phyloP scores from a whole-genome alignment of 2,888 invertebrate genomes.

The Eumacrocentrus americanus region DNA sequence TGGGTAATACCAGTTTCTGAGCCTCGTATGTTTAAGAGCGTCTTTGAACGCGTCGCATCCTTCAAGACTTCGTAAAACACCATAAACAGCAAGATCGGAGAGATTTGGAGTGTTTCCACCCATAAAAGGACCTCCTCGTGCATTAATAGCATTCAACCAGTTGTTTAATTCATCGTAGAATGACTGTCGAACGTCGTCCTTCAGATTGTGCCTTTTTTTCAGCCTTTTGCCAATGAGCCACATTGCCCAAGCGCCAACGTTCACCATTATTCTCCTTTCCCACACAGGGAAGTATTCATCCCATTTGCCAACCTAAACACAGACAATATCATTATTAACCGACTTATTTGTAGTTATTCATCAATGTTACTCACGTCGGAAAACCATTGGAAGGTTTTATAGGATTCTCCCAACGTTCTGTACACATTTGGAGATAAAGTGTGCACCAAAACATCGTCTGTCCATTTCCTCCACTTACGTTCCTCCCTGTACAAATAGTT shows the following conservation, averaged over 20 bases:
- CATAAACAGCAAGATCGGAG: slow-evolving; percentile 91
- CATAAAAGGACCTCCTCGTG: slow-evolving; percentile 76
- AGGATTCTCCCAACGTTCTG: slow-evolving; percentile 80
- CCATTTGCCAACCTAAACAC: slow-evolving; percentile 82
- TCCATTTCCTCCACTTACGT: slow-evolving; percentile 95
- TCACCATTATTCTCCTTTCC: slow-evolving; percentile 87
- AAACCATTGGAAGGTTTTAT: slow-evolving; percentile 94
- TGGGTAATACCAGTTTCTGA: slow-evolving; percentile 78
- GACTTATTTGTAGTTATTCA: too few species aligned
- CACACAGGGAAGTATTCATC: slow-evolving; percentile 82
- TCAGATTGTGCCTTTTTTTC: slow-evolving; percentile 82
- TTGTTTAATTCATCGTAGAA: slow-evolving; percentile 86
- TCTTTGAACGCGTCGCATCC: slow-evolving; percentile 91
- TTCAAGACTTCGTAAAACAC: slow-evolving; percentile 90
- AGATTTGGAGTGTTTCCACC: slow-evolving; percentile 89
- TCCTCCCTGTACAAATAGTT: slow-evolving; percentile 72
- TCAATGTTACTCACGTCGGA: slow-evolving; percentile 69
- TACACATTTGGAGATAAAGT: slow-evolving; percentile 97
- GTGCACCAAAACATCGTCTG: slow-evolving; percentile 89
- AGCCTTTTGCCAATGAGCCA: slow-evolving; percentile 88
- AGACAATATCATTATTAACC: too few species aligned
- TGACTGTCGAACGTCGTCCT: slow-evolving; percentile 86
- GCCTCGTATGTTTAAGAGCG: slow-evolving; percentile 73
- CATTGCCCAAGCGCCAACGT: slow-evolving; percentile 94
- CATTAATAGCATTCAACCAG: slow-evolving; percentile 77